These are phyloP conservation scores for Pachydiplax longipennis DNA, from an alignment of 2,888 invertebrate genomes.

Conservation along the genomic window DNA sequence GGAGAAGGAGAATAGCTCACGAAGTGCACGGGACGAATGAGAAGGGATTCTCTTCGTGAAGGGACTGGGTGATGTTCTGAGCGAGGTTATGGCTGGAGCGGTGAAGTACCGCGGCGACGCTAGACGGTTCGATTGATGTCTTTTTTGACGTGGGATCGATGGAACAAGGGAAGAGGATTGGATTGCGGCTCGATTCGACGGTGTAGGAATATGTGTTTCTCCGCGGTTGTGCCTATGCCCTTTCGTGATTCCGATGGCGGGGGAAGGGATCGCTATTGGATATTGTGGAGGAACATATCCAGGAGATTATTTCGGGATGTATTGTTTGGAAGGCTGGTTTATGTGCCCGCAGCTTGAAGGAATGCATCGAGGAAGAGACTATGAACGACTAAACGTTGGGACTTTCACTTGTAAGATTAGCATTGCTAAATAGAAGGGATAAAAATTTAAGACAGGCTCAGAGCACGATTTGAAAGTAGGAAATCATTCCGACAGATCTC, in stretches of 20 bases:
- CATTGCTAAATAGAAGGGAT: too few species aligned
- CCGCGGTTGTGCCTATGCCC: background rate
- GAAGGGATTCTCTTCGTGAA: background rate
- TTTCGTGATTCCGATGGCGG: background rate
- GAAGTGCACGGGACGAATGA: background rate
- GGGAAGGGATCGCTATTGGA: background rate
- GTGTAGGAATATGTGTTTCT: background rate
- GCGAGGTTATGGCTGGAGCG: background rate
- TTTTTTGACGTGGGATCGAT: background rate
- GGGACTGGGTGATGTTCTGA: background rate
- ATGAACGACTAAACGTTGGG: too few species aligned
- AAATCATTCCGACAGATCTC: too few species aligned
- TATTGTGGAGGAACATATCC: too few species aligned
- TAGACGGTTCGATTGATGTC: background rate
- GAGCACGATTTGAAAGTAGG: too few species aligned
- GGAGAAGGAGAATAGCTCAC: background rate
- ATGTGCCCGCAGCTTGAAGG: too few species aligned
- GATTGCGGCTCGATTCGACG: background rate
- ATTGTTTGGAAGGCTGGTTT: too few species aligned
- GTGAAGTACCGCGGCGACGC: background rate
- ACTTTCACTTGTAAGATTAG: too few species aligned
- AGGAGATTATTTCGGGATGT: too few species aligned
- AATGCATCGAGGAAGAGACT: too few species aligned
- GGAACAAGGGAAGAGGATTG: background rate
- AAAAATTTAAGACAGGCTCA: too few species aligned